A percentile compares a stretch with the other conserved stretches of the same genome.
Evolutionary conservation across 2,888 invertebrate species (phyloP).

Genomic region (Trichogramma dendrolimi): DNA sequence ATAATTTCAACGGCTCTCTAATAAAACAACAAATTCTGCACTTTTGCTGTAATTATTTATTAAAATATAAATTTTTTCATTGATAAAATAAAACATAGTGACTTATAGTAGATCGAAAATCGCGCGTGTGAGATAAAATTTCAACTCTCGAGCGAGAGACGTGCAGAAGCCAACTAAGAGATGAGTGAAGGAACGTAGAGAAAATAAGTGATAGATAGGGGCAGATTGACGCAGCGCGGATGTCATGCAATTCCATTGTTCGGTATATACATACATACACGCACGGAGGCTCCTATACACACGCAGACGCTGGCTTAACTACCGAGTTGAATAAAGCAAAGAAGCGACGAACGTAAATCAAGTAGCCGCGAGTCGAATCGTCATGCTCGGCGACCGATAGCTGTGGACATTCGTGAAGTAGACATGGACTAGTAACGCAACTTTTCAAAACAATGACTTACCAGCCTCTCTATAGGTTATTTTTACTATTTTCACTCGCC

Average conservation of each 20-base stretch:
- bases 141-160: no score
- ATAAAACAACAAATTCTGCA: background rate
- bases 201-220: constrained; percentile 47
- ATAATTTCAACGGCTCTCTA: background rate
- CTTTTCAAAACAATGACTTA: no score
- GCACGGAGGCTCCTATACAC: constrained; percentile 23
- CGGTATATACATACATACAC: constrained; percentile 33
- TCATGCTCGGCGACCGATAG: constrained; percentile 4
- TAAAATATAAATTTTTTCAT: background rate
- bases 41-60: background rate
- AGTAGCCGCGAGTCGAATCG: constrained; percentile 31
- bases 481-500: no score
- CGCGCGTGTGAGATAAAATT: no score
- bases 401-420: no score
- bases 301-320: constrained; percentile 33
- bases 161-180: constrained; percentile 9
- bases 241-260: constrained; percentile 49
- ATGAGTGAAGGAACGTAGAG: constrained; percentile 14
- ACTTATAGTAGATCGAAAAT: no score
- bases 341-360: constrained; percentile 42
- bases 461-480: no score
- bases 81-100: background rate
- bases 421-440: no score
- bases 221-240: constrained; percentile 46
- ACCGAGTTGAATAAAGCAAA: constrained; percentile 36